Percentiles rank a stretch among this genome's conserved stretches.
Conservation (phyloP, 2,797 vertebrate species). For the Poecilia wingei region DNA sequence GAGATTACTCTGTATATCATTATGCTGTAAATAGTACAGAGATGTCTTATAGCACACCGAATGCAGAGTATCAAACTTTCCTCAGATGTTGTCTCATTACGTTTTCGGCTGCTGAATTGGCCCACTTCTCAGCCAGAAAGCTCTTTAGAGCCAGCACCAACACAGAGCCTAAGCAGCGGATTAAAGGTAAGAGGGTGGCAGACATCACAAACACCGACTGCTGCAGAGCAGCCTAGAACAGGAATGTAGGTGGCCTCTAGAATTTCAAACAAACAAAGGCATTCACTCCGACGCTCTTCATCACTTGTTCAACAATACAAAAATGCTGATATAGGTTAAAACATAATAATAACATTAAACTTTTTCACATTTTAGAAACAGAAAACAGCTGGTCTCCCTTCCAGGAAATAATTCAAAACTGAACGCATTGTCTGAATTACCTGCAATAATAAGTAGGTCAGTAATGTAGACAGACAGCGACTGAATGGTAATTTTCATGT, state of each 20-base stretch:
- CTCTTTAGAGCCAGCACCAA: slow-evolving; percentile 27
- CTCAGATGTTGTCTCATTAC: slow-evolving; percentile 42
- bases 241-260: slow-evolving; percentile 38
- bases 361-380: slow-evolving; percentile 8
- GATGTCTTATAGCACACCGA: slow-evolving; percentile 9
- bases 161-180: slow-evolving; percentile 51
- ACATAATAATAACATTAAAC: not conserved
- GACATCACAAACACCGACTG: slow-evolving; percentile 62
- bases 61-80: slow-evolving; percentile 28
- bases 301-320: not conserved
- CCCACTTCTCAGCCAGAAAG: slow-evolving; percentile 42
- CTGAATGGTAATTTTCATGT: not conserved
- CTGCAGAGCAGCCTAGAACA: slow-evolving; percentile 19
- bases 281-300: slow-evolving; percentile 26
- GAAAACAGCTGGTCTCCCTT: not conserved
- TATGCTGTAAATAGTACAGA: slow-evolving; percentile 11
- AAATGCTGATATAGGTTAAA: not conserved
- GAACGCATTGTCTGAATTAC: not conserved
- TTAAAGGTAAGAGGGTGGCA: slow-evolving; percentile 56
- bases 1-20: not conserved
- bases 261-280: slow-evolving; percentile 40
- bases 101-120: slow-evolving; percentile 48
- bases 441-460: not conserved
- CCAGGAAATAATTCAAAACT: not conserved
- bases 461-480: not conserved